Base-by-base conservation (phyloP, 2,888 invertebrate species). In the Sicus ferrugineus region DNA sequence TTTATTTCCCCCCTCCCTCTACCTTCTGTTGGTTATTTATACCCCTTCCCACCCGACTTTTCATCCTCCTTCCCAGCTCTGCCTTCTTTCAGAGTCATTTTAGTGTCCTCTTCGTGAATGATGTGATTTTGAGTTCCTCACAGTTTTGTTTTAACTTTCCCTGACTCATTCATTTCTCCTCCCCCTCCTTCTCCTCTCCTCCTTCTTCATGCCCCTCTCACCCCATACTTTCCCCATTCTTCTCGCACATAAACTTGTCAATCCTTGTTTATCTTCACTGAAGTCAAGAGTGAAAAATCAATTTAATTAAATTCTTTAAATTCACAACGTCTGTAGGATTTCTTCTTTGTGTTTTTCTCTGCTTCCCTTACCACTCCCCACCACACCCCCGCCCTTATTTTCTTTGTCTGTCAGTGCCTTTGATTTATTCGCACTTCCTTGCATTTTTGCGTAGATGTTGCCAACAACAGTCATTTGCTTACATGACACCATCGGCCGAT, bases 281-380 rank as follows among this genome's bases (percentile, higher is more conserved):
- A 48, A 59, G 23, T n/a, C 30, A 59, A 67, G n/a, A 31, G 11
- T 19, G 30, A 59, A 31, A 58, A 58, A 59, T 67, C 67, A 59
- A 48, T 67, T 67, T 67, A 67, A 67, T 67, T 67, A 67, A 67
- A 67, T 67, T 67, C 59, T 67, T 58, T 28, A 67, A 58, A 67
- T 67, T 48, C 48, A 46, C 58, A 3, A 14, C 56, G 21, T 23
- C 5, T 14, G 23, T 56, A 9, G 26, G 23, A 26, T n/a, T 50
- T n/a, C 21, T n/a, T 50, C 50, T 21, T 23, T 5, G 21, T 46
- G 16, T 46, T 46, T 46, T n/a, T n/a, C n/a, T n/a, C n/a, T n/a
- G n/a, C n/a, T n/a, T 42, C 42, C 7, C 42, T 16, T n/a, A 7
- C n/a, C n/a, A n/a, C n/a, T n/a, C n/a, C n/a, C n/a, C n/a, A n/a